Percentiles rank a stretch among this genome's conserved stretches.
Conservation (phyloP, 2,113 vertebrate species). For the Trichomycterus rosablanca region DNA sequence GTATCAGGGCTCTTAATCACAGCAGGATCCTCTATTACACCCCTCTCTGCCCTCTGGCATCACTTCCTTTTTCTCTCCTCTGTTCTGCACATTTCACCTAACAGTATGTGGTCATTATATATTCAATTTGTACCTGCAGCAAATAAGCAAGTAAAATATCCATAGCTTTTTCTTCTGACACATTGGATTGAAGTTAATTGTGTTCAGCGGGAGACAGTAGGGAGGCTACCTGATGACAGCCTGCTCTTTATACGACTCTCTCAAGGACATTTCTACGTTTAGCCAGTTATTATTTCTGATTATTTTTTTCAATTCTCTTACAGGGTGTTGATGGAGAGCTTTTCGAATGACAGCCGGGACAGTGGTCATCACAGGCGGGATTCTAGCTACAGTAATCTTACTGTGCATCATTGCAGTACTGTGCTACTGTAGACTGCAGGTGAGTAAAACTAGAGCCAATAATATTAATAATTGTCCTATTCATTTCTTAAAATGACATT, state of each 20-base stretch:
- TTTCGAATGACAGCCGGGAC: constrained; percentile 99
- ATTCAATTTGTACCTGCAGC: not conserved
- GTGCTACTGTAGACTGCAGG: constrained; percentile 98
- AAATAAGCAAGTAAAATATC: not conserved
- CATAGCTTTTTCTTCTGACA: not conserved
- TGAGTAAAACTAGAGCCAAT: too few relatives aligned
- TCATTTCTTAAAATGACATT: too few relatives aligned
- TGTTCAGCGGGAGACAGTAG: not conserved
- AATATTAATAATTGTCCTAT: too few relatives aligned
- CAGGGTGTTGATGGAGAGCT: constrained; percentile 93
- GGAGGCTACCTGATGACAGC: not conserved
- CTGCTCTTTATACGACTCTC: not conserved
- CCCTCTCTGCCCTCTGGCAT: not conserved
- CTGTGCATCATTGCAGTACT: constrained; percentile 96
- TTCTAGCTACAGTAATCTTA: constrained; percentile 95
- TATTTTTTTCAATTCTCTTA: constrained; percentile 2
- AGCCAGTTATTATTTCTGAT: not conserved
- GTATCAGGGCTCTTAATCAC: constrained; percentile 12
- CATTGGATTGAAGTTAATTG: constrained; percentile 19
- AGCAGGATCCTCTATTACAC: not conserved
- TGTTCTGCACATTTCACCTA: constrained; percentile 4
- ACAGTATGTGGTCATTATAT: not conserved
- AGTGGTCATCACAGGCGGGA: constrained; percentile 99
- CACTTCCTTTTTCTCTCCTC: constrained; percentile 5
- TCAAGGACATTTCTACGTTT: not conserved